Percentiles rank a stretch among this genome's conserved stretches.
phyloP scores from a whole-genome alignment of 2,888 invertebrate genomes.

The Trachelus iudaicus region DNA sequence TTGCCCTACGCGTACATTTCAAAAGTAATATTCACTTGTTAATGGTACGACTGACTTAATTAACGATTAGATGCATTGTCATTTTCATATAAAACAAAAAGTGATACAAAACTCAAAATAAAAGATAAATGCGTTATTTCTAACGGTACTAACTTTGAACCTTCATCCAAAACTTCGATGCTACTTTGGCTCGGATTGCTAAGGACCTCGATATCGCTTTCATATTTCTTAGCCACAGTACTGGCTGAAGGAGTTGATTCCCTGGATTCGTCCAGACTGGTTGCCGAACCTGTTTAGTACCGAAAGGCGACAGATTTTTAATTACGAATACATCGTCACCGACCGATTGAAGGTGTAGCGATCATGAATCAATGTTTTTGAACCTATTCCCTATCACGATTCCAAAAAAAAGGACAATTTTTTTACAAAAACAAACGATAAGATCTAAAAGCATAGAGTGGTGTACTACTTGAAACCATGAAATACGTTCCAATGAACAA shows the following conservation, averaged over 20 bases:
- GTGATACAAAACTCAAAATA: not conserved
- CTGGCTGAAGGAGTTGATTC: constrained; percentile 61
- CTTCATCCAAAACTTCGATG: constrained; percentile 73
- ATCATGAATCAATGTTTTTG: not conserved
- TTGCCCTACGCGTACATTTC: constrained; percentile 38
- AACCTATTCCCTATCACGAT: not conserved
- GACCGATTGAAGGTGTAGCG: not conserved
- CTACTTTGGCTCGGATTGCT: constrained; percentile 80
- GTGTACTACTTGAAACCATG: not conserved
- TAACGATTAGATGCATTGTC: not conserved
- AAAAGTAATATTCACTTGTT: not conserved
- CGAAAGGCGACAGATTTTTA: not conserved
- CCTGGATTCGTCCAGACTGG: constrained; percentile 61
- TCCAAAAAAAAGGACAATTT: not conserved
- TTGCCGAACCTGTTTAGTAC: constrained; percentile 60
- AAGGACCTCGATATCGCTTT: constrained; percentile 78
- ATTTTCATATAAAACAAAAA: no score
- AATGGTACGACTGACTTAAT: not conserved
- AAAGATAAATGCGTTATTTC: not conserved
- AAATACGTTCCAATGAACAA: constrained; percentile 16
- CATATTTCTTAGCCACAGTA: constrained; percentile 61
- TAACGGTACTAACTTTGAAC: constrained; percentile 54
- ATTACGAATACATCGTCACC: not conserved
- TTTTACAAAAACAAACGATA: not conserved
- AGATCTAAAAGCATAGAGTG: not conserved